A percentile compares a stretch with the other conserved stretches of the same genome.
phyloP scores from a whole-genome alignment of 2,797 vertebrate species.

The Cynodonichthys magdalenae region DNA sequence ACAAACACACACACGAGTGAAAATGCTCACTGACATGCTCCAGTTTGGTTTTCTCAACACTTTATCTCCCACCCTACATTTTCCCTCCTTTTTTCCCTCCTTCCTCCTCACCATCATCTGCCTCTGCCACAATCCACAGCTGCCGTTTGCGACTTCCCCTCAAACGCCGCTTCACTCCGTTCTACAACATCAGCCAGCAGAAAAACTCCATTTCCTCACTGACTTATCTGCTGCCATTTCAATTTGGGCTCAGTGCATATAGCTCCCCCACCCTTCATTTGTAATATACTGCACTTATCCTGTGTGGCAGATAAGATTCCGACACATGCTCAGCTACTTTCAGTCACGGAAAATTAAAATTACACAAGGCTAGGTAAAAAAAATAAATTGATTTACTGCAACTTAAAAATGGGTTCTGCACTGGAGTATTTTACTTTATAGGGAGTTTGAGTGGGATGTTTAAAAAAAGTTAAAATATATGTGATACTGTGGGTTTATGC shows the following conservation, averaged over 20 bases:
- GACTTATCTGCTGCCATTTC: constrained; percentile 75
- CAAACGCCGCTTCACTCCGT: constrained; percentile 43
- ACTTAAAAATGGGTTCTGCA: constrained; percentile 13
- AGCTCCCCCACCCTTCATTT: constrained; percentile 53
- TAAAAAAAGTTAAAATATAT: constrained; percentile 5
- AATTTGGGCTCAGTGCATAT: constrained; percentile 71
- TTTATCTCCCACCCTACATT: constrained; percentile 1
- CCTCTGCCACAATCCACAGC: constrained; percentile 31
- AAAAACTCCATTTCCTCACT: constrained; percentile 71
- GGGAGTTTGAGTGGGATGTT: constrained; percentile 12
- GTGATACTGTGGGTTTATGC: neutral
- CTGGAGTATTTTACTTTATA: constrained; percentile 15
- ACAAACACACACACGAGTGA: constrained; percentile 29
- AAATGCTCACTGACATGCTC: constrained; percentile 32
- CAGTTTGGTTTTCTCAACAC: constrained; percentile 12
- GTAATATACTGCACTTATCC: constrained; percentile 57
- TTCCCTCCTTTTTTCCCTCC: neutral
- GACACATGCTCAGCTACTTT: constrained; percentile 35
- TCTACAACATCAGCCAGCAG: constrained; percentile 62
- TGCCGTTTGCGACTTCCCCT: constrained; percentile 35
- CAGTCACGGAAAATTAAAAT: constrained; percentile 24
- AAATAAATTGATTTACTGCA: constrained; percentile 15
- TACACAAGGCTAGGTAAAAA: constrained; percentile 1
- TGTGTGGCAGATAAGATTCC: constrained; percentile 41
- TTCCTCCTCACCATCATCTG: constrained; percentile 28